Conservation (phyloP, 2,113 vertebrate species). For the Morone saxatilis region DNA sequence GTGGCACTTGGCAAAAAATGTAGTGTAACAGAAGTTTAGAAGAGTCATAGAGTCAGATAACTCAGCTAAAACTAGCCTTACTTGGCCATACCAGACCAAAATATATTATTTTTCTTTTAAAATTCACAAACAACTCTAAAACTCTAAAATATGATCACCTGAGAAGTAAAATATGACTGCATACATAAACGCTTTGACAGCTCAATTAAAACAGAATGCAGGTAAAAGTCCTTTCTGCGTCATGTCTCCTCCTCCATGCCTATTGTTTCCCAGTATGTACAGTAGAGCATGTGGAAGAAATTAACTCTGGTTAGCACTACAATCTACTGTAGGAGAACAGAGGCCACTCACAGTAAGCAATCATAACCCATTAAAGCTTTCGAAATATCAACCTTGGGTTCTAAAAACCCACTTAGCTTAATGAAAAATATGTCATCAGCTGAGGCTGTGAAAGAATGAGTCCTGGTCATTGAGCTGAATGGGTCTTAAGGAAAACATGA, state of each 20-base stretch:
- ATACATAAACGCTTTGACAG: neutral
- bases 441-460: slow-evolving; percentile 43
- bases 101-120: neutral
- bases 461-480: slow-evolving; percentile 49
- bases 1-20: neutral
- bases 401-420: slow-evolving; percentile 76
- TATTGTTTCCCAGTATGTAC: neutral
- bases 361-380: slow-evolving; percentile 66
- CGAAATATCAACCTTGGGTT: slow-evolving; percentile 70
- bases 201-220: neutral
- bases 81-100: neutral
- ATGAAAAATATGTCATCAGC: slow-evolving; percentile 68
- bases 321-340: slow-evolving; percentile 41
- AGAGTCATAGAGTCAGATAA: neutral
- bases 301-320: slow-evolving; percentile 20
- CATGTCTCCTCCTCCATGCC: neutral
- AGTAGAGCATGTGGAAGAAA: neutral
- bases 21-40: neutral
- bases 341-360: slow-evolving; percentile 51
- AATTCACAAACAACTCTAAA: neutral
- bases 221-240: neutral
- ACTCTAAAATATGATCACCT: neutral
- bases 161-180: neutral
- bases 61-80: neutral
- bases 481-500: slow-evolving; percentile 56